Conservation (phyloP, 2,888 invertebrate genomes). For the Chloromyia formosa region DNA sequence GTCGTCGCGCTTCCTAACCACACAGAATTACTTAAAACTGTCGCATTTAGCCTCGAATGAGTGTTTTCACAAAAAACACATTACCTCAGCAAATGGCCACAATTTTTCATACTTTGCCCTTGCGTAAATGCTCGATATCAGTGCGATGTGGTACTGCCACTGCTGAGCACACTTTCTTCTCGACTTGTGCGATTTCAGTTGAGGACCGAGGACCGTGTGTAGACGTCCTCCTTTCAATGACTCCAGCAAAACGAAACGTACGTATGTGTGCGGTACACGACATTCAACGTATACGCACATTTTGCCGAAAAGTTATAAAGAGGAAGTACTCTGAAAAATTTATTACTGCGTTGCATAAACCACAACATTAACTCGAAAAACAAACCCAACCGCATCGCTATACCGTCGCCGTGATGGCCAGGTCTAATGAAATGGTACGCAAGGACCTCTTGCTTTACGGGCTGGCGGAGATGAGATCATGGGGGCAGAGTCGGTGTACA, state of each 20-base stretch:
- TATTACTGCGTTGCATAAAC: constrained; percentile 42
- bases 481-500: no score
- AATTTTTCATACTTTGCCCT: not conserved
- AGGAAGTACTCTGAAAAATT: constrained; percentile 33
- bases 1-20: not conserved
- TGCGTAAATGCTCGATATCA: not conserved
- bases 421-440: no score
- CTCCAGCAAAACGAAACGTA: not conserved
- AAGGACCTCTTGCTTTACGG: no score
- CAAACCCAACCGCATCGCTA: not conserved
- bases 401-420: not conserved
- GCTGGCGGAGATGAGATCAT: no score
- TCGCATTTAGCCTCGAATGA: not conserved
- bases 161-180: no score
- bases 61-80: not conserved
- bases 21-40: not conserved
- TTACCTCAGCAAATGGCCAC: not conserved
- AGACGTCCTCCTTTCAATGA: not conserved
- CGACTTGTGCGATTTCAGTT: no score
- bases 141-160: no score
- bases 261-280: not conserved
- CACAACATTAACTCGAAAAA: constrained; percentile 29
- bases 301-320: not conserved
- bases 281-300: not conserved
- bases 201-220: not conserved